Evolutionary conservation across 1,140 invertebrate genomes (phyloP), one percentile per base, ranked within the genome.

Genomic region (Bombus impatiens): DNA sequence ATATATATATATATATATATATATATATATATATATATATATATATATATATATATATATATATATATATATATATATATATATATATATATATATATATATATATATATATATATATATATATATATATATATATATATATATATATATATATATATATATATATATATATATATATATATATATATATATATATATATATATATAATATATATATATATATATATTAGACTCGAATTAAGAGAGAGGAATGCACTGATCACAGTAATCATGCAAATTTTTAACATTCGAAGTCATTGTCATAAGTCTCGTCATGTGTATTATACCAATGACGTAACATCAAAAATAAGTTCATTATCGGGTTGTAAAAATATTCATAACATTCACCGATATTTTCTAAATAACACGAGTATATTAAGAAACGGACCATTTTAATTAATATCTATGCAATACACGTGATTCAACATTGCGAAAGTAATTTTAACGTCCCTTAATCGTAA

Each of bases 331-430:
- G 44, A 82, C 9, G 22, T 5, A 62, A 28, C 47, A 22, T 5
- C 5, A 76, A 86, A 62, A 75, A 81, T 25, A 78, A 65, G 44
- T 81, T 78, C 32, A 35, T 75, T 59, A 53, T 57, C 68, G 57
- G n/a, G 32, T 76, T 67, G 13, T 74, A 70, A 42, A 88, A 62
- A 59, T 22, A 53, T 53, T 53, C 1, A 53, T 53, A 78, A 25
- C 35, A 22, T 74, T 85, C 47, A 75, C 42, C 15, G n/a, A 83
- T 65, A 87, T 82, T 75, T 80, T 77, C 42, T 81, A 57, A 81
- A 32, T 42, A 68, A 83, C 70, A 82, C 6, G 47, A 25, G 37
- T 59, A 70, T 65, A 28, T 78, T 74, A 70, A 53, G 28, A 68
- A 75, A 68, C 22, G 78, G 59, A 86, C 57, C 78, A 65, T 68